These are phyloP conservation scores for Trichogramma pretiosum DNA, from an alignment of 1,140 invertebrate species.

Conservation along the genomic window DNA sequence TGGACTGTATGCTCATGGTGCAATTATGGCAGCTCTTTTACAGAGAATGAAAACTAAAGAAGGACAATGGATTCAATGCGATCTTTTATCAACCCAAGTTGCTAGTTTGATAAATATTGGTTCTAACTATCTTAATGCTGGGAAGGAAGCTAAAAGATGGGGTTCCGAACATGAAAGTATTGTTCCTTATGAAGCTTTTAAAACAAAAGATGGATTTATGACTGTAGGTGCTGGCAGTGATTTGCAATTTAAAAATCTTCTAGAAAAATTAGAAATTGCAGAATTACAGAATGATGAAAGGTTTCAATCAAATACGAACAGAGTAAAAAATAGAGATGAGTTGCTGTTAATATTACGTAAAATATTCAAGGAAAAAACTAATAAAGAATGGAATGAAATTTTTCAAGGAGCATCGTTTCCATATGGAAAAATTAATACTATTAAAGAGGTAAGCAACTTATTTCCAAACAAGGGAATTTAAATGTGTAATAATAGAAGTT, in stretches of 20 bases:
- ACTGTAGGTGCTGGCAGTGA: constrained; percentile 78
- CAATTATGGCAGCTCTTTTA: constrained; percentile 84
- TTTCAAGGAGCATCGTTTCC: constrained; percentile 74
- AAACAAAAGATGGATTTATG: constrained; percentile 72
- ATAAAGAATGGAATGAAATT: constrained; percentile 64
- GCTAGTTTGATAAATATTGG: constrained; percentile 82
- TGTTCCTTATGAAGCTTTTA: constrained; percentile 87
- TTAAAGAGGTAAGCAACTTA: constrained; percentile 51
- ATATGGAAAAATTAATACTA: constrained; percentile 81
- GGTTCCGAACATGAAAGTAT: constrained; percentile 91
- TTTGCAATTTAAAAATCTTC: constrained; percentile 64
- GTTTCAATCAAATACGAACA: constrained; percentile 61
- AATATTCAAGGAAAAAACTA: constrained; percentile 59
- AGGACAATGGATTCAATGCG: constrained; percentile 89
- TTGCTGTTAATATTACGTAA: constrained; percentile 56
- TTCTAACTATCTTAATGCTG: constrained; percentile 83
- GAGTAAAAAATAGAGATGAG: constrained; percentile 69
- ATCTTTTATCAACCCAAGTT: constrained; percentile 88
- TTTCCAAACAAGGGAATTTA: not conserved
- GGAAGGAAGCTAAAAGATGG: constrained; percentile 64
- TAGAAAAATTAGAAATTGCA: constrained; percentile 53
- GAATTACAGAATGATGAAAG: constrained; percentile 55
- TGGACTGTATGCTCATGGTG: constrained; percentile 89
- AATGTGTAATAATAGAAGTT: not conserved
- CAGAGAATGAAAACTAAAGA: constrained; percentile 65